Conservation (phyloP, 2,888 invertebrate genomes). For the Branchellion lobata region DNA sequence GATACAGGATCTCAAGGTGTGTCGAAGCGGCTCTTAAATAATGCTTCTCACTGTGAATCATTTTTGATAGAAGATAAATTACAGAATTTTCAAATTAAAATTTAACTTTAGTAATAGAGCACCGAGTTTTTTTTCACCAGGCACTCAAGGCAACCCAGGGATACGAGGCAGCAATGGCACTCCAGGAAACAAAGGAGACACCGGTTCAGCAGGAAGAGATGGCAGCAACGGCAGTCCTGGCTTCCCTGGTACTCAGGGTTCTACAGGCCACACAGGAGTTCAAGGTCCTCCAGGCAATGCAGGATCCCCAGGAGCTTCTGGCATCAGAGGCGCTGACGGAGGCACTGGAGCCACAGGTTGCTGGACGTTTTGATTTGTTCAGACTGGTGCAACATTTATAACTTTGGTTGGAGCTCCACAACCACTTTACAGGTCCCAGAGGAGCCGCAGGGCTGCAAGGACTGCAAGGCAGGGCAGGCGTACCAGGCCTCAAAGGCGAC, state of each 20-base stretch:
- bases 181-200: conserved; percentile 30
- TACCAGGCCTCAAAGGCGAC: conserved; percentile 37
- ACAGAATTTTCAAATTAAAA: too few species aligned
- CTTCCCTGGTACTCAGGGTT: conserved; percentile 18
- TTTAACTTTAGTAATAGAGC: too few species aligned
- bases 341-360: conserved; percentile 30
- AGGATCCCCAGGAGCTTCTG: conserved; percentile 38
- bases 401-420: too few species aligned
- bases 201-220: conserved; percentile 36
- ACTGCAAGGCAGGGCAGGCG: conserved; percentile 42
- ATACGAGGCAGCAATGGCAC: neutral
- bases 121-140: neutral
- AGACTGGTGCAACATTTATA: too few species aligned
- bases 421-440: neutral
- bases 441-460: conserved; percentile 34
- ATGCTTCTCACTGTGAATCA: too few species aligned
- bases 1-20: conserved; percentile 16
- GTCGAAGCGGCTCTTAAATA: too few species aligned
- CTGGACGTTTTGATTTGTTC: too few species aligned
- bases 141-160: neutral
- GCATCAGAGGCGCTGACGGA: conserved; percentile 25
- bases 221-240: conserved; percentile 42
- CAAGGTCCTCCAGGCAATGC: conserved; percentile 39
- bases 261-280: conserved; percentile 27
- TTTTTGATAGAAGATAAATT: too few species aligned